Base-by-base conservation (phyloP, 2,113 vertebrate genomes). In the Ciconia boyciana region DNA sequence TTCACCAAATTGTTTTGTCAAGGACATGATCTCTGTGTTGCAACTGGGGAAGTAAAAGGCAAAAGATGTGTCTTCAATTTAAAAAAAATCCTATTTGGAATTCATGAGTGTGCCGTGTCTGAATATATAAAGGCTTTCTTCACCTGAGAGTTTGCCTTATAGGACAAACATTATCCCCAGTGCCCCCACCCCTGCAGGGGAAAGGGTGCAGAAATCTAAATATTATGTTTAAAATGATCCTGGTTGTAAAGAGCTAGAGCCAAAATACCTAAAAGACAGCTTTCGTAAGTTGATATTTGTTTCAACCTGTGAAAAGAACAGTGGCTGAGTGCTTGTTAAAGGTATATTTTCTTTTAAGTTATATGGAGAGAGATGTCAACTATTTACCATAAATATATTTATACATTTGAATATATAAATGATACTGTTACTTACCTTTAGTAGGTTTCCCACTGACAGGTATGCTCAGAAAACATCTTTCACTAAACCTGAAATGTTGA, bases 401-500 rank as follows among this genome's bases (percentile, higher is more conserved):
- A 96, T 97, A 92, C 96, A 98, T 98, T 98, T 98, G 97, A 98
- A 98, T 98, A 97, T 97, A 98, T 98, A 98, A 98, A 98, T 97
- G 98, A 97, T 98, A 97, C 97, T 94, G 90, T 97, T 98, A 97
- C 93, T 97, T 98, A 97, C 90, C 93, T 97, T 98, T 97, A 97
- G 83, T 96, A 96, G 94, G 95, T 96, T 97, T 98, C 97, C 98
- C 93, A 98, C 98, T 98, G 98, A 98, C 98, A 98, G 98, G 96
- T 98, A 96, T 97, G 94, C 96, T 98, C 96, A 93, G 97, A 96
- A 98, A 98, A 98, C 98, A 97, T 98, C 98, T 99, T 98, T 98
- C 98, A 98, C 97, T 95, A 98, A 98, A 98, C 98, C 98, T 98
- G 98, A 99, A 98, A 99, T 99, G 98, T 98, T 99, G 99, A 99